A percentile compares a stretch with the other conserved stretches of the same genome.
Evolutionary conservation across 2,888 invertebrate species (phyloP).

Genomic region (Yponomeuta evonymella): DNA sequence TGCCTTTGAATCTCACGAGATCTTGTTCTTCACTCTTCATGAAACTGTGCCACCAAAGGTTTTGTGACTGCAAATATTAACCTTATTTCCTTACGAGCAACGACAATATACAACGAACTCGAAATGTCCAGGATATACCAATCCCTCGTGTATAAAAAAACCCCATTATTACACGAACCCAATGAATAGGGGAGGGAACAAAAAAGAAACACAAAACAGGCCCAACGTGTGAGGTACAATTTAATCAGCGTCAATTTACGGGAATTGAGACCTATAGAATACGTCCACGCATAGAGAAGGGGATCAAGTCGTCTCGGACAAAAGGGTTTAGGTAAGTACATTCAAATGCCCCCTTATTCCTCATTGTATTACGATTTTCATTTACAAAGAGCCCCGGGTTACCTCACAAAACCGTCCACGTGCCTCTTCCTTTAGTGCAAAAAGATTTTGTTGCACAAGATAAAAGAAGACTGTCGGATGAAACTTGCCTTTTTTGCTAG

Average conservation of each 20-base stretch:
- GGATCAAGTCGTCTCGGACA: conserved; percentile 6
- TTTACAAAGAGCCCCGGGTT: not conserved
- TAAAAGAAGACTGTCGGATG: not conserved
- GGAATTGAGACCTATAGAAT: not conserved
- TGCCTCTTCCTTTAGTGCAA: not conserved
- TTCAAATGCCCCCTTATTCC: conserved; percentile 8
- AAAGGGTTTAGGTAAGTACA: conserved; percentile 6
- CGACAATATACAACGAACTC: too few relatives aligned
- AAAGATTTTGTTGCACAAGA: not conserved
- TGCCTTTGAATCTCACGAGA: too few relatives aligned
- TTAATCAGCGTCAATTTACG: conserved; percentile 1
- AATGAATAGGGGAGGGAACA: not conserved
- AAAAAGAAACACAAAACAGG: not conserved
- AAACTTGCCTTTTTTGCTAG: not conserved
- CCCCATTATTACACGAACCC: not conserved
- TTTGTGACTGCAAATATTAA: too few relatives aligned
- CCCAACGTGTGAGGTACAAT: conserved; percentile 1
- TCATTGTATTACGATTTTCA: conserved; percentile 9
- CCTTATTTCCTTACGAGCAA: too few relatives aligned
- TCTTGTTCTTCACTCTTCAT: too few relatives aligned
- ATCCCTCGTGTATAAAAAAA: not conserved
- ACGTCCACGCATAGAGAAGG: not conserved
- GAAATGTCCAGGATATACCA: not conserved
- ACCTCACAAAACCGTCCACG: conserved; percentile 2
- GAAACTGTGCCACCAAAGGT: too few relatives aligned